Conservation (phyloP, 2,888 invertebrate species). For the Phorcus lineatus region DNA sequence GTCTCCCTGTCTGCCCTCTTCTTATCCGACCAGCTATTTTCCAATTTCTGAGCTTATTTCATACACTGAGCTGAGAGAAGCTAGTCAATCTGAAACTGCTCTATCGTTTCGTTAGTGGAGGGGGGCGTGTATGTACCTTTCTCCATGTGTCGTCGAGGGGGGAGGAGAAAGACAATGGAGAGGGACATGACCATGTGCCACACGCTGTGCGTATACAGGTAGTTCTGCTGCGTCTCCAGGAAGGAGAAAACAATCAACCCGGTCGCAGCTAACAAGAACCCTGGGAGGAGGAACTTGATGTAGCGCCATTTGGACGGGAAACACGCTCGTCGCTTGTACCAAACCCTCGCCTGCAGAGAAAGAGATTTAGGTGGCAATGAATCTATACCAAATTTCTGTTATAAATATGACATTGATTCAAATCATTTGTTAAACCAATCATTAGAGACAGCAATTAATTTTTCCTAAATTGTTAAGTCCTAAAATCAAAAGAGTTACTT, state of each 20-base stretch:
- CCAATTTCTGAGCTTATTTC: too few species aligned
- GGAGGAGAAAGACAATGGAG: slow-evolving; percentile 87
- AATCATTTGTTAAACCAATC: too few species aligned
- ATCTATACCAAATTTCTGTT: too few species aligned
- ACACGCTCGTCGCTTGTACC: slow-evolving; percentile 78
- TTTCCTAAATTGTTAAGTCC: too few species aligned
- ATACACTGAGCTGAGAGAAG: background rate
- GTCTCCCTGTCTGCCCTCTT: too few species aligned
- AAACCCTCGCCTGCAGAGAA: slow-evolving; percentile 77
- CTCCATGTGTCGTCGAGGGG: slow-evolving; percentile 71
- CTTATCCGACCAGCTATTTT: too few species aligned
- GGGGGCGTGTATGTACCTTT: slow-evolving; percentile 15
- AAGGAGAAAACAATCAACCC: slow-evolving; percentile 87
- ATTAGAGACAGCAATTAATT: too few species aligned
- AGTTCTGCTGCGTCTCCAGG: slow-evolving; percentile 90
- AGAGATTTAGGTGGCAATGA: too few species aligned
- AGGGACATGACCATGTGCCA: slow-evolving; percentile 85
- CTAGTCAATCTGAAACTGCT: slow-evolving; percentile 21
- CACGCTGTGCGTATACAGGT: slow-evolving; percentile 89
- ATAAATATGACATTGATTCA: too few species aligned
- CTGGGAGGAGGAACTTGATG: slow-evolving; percentile 77
- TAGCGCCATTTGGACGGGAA: slow-evolving; percentile 83
- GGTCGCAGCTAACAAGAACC: slow-evolving; percentile 82
- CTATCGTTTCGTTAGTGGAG: background rate
- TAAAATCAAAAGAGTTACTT: too few species aligned